phyloP scores from a whole-genome alignment of 1,140 invertebrate species.

The Coboldia fuscipes region DNA sequence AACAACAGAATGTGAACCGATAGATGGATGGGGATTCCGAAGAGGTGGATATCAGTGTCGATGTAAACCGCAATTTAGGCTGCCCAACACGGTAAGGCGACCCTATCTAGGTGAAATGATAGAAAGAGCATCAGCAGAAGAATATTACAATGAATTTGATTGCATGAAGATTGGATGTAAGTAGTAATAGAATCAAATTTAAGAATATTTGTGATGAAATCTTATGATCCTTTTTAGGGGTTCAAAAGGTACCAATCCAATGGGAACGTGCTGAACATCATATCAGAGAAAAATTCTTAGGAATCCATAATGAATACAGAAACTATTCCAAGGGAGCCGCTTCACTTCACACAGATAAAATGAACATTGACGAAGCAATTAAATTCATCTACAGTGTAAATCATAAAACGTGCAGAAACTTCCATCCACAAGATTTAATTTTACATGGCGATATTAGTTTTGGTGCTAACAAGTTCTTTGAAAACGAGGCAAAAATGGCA shows the following conservation, averaged over 20 bases:
- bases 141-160: slow-evolving; percentile 83
- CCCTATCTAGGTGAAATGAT: slow-evolving; percentile 86
- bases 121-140: slow-evolving; percentile 74
- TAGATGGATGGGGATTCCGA: slow-evolving; percentile 87
- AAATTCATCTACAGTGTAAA: slow-evolving; percentile 55
- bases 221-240: slow-evolving; percentile 28
- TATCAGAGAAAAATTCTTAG: slow-evolving; percentile 47
- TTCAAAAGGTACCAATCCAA: slow-evolving; percentile 57
- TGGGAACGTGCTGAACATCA: slow-evolving; percentile 47
- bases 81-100: slow-evolving; percentile 66
- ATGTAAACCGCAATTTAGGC: slow-evolving; percentile 71
- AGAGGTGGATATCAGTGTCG: slow-evolving; percentile 91
- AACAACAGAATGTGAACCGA: slow-evolving; percentile 92
- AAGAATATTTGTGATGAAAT: no score
- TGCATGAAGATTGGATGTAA: slow-evolving; percentile 83
- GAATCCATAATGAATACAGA: slow-evolving; percentile 47
- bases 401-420: slow-evolving; percentile 44
- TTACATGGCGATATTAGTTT: slow-evolving; percentile 66
- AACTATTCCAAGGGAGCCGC: slow-evolving; percentile 38
- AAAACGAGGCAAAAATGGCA: slow-evolving; percentile 90
- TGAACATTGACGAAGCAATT: slow-evolving; percentile 56
- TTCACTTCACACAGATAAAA: slow-evolving; percentile 33
- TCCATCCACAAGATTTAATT: slow-evolving; percentile 44
- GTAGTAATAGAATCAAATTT: slow-evolving; percentile 13
- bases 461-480: slow-evolving; percentile 72